A percentile compares a stretch with the other conserved stretches of the same genome.
These are phyloP conservation scores for Delia radicum DNA, from an alignment of 1,140 invertebrate genomes.

Conservation along the genomic window DNA sequence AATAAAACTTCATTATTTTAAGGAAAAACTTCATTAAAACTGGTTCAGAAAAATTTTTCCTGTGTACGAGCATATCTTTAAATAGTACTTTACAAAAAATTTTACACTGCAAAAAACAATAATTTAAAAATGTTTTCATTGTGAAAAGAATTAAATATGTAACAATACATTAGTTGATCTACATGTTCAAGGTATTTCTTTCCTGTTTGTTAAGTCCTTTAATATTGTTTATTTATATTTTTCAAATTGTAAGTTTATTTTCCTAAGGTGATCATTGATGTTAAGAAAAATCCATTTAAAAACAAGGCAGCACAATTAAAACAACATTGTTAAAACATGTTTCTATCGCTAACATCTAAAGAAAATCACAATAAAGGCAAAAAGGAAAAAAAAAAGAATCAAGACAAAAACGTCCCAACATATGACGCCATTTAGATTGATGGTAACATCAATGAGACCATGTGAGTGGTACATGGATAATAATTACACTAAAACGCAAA, in stretches of 20 bases:
- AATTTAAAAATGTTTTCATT: no score
- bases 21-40: no score
- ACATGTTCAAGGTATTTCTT: no score
- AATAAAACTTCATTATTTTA: no score
- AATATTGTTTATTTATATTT: not conserved
- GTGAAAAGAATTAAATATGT: no score
- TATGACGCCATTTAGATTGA: slow-evolving; percentile 20
- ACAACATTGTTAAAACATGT: not conserved
- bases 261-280: not conserved
- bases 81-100: no score
- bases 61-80: no score
- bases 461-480: not conserved
- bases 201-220: no score
- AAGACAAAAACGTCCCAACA: not conserved
- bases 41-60: no score
- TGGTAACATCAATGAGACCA: slow-evolving; percentile 3
- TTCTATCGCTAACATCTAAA: not conserved
- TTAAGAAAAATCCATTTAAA: not conserved
- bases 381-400: not conserved
- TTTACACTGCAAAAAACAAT: no score
- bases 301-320: not conserved
- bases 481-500: not conserved
- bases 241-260: not conserved
- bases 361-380: not conserved
- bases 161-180: no score